phyloP scores from a whole-genome alignment of 2,797 vertebrate species.

The Chaetodon trifasciatus region DNA sequence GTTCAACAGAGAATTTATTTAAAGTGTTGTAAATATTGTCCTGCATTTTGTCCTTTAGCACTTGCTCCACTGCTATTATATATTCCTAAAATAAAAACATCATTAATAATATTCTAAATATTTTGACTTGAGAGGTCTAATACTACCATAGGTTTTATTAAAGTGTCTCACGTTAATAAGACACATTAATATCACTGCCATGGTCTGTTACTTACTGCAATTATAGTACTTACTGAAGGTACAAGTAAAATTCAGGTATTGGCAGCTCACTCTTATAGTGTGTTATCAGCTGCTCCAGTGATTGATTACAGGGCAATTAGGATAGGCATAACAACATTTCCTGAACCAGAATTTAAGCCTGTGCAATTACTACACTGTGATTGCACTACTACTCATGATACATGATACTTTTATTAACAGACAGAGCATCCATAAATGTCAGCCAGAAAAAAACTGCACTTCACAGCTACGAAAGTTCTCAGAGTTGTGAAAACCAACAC shows the following conservation, averaged over 20 bases:
- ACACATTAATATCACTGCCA: conserved; percentile 18
- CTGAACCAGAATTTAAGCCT: conserved; percentile 42
- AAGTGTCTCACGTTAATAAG: conserved; percentile 22
- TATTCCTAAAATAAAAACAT: conserved; percentile 4
- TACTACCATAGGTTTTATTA: neutral
- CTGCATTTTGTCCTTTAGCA: conserved; percentile 24
- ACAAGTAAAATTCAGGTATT: conserved; percentile 26
- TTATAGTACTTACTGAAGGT: conserved; percentile 20
- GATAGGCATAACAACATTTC: conserved; percentile 44
- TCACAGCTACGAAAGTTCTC: conserved; percentile 29
- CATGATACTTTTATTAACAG: conserved; percentile 30
- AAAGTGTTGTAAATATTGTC: neutral
- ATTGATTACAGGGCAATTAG: conserved; percentile 58
- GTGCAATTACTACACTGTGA: conserved; percentile 44
- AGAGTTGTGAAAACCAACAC: conserved; percentile 32
- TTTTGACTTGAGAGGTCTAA: neutral
- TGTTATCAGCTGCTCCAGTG: conserved; percentile 36
- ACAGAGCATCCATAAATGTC: conserved; percentile 19
- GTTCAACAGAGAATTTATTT: conserved; percentile 8
- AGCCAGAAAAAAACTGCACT: neutral
- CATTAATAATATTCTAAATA: neutral
- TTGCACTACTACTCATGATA: conserved; percentile 23
- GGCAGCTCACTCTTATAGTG: conserved; percentile 5
- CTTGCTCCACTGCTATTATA: conserved; percentile 11
- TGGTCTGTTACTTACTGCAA: neutral